Base-by-base conservation (phyloP, 2,113 vertebrate species). In the Meriones unguiculatus region DNA sequence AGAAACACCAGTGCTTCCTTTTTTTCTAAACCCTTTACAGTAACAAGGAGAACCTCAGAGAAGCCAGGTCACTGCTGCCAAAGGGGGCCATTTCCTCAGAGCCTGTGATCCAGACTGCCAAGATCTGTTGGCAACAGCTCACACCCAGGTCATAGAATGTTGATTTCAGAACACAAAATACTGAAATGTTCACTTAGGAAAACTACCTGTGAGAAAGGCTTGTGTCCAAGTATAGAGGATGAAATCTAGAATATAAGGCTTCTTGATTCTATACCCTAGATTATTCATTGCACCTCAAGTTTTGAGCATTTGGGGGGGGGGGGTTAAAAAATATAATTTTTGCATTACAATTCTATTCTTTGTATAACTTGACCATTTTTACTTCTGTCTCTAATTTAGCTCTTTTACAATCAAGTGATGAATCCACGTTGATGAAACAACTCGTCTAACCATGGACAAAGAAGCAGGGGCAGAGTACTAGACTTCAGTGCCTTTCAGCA, bases 101-200 rank as follows among this genome's bases (percentile, higher is more conserved):
- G 72, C 12, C 70, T 57, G 28, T 52, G 50, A 86, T 70, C 62
- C 30, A 86, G 30, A 81, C 59, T 84, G 69, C 62, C 13, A 46
- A 70, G 46, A 67, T 70, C 54, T 46, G 46, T 46, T 46, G 70
- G 76, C 87, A 94, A 64, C 41, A 80, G 65, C 76, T 57, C 81
- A 78, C 1, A 2, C 25, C 69, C 18, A 50, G 64, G 90, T 35
- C 30, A 73, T 8, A 87, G 73, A 90, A 86, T 35, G 52, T 52
- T 41, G 80, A 89, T 75, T 72, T 46, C 7, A 64, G 89, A 77
- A 82, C 64, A 69, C 73, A 92, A 82, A 54, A 87, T 70, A 28
- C 73, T 54, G n/a, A 90, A 82, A 76, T 46, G 69, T 75, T 92
- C 93, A 86, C 50, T 11, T 65, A 59, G 78, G 86, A 95, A 86